Evolutionary conservation across 2,113 vertebrate species (phyloP).

Genomic region (Camarhynchus parvulus): DNA sequence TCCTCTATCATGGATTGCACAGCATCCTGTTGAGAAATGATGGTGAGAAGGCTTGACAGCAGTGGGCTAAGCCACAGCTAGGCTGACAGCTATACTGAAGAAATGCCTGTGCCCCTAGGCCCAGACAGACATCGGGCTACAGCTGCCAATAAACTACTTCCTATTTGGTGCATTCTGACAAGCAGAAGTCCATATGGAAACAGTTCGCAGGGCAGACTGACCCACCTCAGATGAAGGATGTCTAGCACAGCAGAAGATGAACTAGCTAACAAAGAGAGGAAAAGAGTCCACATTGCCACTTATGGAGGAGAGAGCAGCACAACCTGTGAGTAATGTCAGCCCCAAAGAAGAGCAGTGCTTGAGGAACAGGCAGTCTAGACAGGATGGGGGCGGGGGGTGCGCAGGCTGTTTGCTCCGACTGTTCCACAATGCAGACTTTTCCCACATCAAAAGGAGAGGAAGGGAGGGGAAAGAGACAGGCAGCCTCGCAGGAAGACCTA

Average conservation of each 20-base stretch:
- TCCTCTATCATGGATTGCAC: not conserved
- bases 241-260: not conserved
- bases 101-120: not conserved
- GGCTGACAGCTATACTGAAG: not conserved
- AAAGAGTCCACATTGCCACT: accelerated
- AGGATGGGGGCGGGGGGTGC: accelerated
- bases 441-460: not conserved
- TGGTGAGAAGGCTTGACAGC: accelerated
- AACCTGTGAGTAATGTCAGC: not conserved
- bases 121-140: not conserved
- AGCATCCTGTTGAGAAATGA: not conserved
- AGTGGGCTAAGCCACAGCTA: not conserved
- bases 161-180: not conserved
- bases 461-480: not conserved
- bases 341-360: not conserved
- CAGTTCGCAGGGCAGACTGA: not conserved
- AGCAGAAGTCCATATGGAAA: not conserved
- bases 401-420: not conserved
- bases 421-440: not conserved
- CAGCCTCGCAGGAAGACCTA: not conserved
- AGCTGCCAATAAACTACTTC: not conserved
- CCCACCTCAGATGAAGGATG: not conserved
- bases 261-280: not conserved
- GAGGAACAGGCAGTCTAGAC: not conserved
- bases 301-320: accelerated